phyloP scores from a whole-genome alignment of 1,140 invertebrate genomes.

The Platorchestia sp. region DNA sequence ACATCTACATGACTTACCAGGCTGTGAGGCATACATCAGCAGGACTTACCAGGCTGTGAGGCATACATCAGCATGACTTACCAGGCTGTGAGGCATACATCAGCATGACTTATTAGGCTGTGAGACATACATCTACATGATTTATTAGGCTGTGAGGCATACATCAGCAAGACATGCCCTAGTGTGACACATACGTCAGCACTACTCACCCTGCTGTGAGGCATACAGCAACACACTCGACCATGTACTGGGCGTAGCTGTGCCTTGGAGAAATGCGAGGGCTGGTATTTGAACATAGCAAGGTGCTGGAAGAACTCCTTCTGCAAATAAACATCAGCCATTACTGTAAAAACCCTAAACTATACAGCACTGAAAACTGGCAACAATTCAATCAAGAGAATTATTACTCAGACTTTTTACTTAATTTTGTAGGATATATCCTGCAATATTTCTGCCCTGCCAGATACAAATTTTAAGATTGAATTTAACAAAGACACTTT shows the following conservation, averaged over 20 bases:
- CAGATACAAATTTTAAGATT: neutral
- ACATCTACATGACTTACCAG: too few relatives aligned
- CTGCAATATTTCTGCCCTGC: neutral
- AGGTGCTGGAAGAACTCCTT: neutral
- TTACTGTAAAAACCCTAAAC: neutral
- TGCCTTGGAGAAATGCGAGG: neutral
- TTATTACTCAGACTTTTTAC: neutral
- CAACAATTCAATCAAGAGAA: neutral
- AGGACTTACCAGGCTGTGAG: too few relatives aligned
- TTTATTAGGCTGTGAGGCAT: neutral
- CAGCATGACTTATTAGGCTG: too few relatives aligned
- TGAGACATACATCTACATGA: too few relatives aligned
- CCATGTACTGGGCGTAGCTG: slow-evolving; percentile 2
- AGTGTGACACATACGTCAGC: neutral
- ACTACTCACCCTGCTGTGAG: neutral
- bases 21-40: too few relatives aligned
- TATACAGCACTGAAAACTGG: too few relatives aligned
- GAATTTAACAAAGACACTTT: neutral
- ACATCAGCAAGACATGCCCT: neutral
- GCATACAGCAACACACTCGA: neutral
- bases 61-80: too few relatives aligned
- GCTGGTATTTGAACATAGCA: slow-evolving; percentile 14
- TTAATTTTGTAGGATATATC: neutral
- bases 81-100: too few relatives aligned
- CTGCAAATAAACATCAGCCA: neutral